A percentile compares a stretch with the other conserved stretches of the same genome.
phyloP scores from a whole-genome alignment of 2,888 invertebrate genomes.

The Spodoptera littoralis region DNA sequence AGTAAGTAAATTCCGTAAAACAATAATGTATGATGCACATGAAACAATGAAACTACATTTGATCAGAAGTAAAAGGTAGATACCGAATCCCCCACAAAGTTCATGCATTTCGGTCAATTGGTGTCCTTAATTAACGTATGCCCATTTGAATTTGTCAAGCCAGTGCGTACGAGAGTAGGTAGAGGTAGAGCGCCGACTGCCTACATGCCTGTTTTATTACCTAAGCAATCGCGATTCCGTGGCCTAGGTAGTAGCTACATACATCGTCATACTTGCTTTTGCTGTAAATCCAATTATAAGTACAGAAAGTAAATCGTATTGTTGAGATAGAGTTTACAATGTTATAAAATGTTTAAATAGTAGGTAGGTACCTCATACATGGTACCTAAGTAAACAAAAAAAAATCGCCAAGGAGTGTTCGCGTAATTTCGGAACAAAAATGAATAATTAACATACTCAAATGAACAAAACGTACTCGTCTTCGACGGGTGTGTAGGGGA shows the following conservation, averaged over 20 bases:
- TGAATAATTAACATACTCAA: constrained; percentile 78
- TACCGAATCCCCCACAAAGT: constrained; percentile 21
- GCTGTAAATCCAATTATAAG: constrained; percentile 30
- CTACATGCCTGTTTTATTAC: neutral
- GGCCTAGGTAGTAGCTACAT: neutral
- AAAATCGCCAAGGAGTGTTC: constrained; percentile 49
- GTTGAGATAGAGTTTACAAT: neutral
- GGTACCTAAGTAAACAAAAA: neutral
- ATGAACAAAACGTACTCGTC: constrained; percentile 88
- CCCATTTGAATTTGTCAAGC: constrained; percentile 42
- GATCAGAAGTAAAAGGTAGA: constrained; percentile 10
- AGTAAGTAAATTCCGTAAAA: neutral
- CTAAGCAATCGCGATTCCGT: constrained; percentile 15
- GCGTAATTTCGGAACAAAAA: constrained; percentile 70
- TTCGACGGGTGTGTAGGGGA: constrained; percentile 86
- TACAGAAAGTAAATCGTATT: constrained; percentile 6
- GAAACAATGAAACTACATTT: neutral
- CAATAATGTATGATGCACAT: too few relatives aligned
- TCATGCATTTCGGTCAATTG: constrained; percentile 47
- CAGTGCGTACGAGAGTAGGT: constrained; percentile 21
- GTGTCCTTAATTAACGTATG: constrained; percentile 41
- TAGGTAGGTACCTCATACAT: neutral
- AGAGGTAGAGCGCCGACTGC: constrained; percentile 4
- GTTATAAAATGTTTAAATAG: neutral
- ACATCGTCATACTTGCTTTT: neutral